These are phyloP conservation scores for Hapalemur alaotrensis DNA, from an alignment of 2,797 vertebrate genomes.

Conservation along the genomic window DNA sequence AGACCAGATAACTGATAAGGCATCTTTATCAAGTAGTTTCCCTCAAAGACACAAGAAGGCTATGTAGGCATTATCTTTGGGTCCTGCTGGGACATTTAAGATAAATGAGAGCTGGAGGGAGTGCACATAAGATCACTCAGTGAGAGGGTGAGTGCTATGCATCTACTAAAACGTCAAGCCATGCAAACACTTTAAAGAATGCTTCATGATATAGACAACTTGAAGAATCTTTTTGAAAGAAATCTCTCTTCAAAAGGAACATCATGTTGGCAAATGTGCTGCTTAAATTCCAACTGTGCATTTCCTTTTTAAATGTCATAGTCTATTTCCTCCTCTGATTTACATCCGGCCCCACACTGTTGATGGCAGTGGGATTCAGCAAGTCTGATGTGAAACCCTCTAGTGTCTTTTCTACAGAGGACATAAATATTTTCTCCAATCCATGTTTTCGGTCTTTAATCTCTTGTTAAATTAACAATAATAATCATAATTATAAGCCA, in stretches of 20 bases:
- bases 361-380: not conserved
- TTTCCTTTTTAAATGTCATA: constrained; percentile 55
- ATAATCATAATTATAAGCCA: not conserved
- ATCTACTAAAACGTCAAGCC: not conserved
- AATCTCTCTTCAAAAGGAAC: constrained; percentile 37
- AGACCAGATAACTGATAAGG: not conserved
- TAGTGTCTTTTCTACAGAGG: not conserved
- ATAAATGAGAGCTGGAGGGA: constrained; percentile 22
- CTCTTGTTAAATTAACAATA: not conserved
- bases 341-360: not conserved
- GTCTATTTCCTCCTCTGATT: constrained; percentile 33
- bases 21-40: not conserved
- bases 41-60: constrained; percentile 10
- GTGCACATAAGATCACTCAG: not conserved
- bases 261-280: constrained; percentile 5
- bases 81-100: not conserved
- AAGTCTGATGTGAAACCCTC: not conserved
- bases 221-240: constrained; percentile 33
- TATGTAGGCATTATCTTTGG: not conserved
- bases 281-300: constrained; percentile 50
- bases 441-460: not conserved
- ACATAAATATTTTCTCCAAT: not conserved
- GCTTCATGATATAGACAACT: not conserved
- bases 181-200: not conserved
- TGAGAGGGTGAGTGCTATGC: not conserved